Conservation (phyloP, 2,797 vertebrate species). For the Acridotheres tristis region DNA sequence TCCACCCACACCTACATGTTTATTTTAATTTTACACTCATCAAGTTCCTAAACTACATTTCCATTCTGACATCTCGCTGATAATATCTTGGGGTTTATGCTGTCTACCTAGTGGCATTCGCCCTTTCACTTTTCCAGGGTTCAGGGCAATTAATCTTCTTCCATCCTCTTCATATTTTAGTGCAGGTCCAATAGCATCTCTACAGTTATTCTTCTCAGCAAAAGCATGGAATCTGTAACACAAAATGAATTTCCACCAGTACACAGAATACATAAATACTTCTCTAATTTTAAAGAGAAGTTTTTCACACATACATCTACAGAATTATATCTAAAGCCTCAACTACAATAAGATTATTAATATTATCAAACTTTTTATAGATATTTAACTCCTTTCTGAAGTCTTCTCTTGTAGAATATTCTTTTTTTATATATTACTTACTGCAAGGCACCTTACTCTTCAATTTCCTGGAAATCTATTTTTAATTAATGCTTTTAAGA, state of each 20-base stretch:
- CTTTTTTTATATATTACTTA: conserved; percentile 3
- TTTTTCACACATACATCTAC: background rate
- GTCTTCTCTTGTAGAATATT: background rate
- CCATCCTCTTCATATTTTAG: conserved; percentile 32
- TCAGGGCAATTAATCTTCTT: background rate
- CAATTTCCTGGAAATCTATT: conserved; percentile 30
- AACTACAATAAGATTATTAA: background rate
- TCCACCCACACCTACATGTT: background rate
- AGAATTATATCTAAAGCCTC: background rate
- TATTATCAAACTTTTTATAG: background rate
- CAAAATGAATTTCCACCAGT: background rate
- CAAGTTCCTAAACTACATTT: background rate
- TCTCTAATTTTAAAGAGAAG: background rate
- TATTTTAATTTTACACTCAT: background rate
- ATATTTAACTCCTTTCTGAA: background rate
- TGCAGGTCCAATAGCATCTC: background rate
- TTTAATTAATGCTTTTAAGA: conserved; percentile 53
- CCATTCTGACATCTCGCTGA: background rate
- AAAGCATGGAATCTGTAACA: conserved; percentile 82
- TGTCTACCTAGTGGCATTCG: conserved; percentile 74
- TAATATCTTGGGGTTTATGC: background rate
- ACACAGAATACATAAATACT: background rate
- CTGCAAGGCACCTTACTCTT: background rate
- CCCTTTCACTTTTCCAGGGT: conserved; percentile 69
- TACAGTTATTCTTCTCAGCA: conserved; percentile 60